These are phyloP conservation scores for Cepaea nemoralis DNA, from an alignment of 1,140 invertebrate species.

Conservation along the genomic window DNA sequence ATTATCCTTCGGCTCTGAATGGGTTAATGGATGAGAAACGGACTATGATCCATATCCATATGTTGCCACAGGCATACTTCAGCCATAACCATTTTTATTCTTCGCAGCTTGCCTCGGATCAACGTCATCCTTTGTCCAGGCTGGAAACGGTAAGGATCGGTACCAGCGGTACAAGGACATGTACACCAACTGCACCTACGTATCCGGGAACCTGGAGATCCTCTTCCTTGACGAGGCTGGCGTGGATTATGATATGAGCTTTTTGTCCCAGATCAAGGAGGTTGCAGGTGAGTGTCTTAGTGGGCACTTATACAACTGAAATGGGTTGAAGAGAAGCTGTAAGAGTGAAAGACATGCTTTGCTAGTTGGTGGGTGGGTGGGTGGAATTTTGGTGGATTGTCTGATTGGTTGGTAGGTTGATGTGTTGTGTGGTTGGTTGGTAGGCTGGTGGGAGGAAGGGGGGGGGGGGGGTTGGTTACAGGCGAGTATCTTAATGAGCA, in stretches of 20 bases:
- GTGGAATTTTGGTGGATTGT: too few species aligned
- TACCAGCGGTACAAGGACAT: constrained; percentile 90
- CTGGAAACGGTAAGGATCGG: constrained; percentile 84
- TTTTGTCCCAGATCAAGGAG: constrained; percentile 90
- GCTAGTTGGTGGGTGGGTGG: too few species aligned
- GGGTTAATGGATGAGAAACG: background rate
- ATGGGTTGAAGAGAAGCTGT: background rate
- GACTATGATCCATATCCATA: background rate
- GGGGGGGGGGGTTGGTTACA: too few species aligned
- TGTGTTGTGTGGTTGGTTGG: too few species aligned
- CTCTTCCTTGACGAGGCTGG: constrained; percentile 57
- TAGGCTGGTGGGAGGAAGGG: too few species aligned
- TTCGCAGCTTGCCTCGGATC: constrained; percentile 66
- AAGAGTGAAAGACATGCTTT: background rate
- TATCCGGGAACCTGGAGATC: constrained; percentile 97
- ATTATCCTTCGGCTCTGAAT: background rate
- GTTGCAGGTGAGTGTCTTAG: constrained; percentile 77
- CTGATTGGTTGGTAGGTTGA: too few species aligned
- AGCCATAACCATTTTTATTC: background rate
- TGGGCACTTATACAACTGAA: too few species aligned
- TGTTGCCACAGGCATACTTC: too few species aligned
- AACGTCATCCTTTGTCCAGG: constrained; percentile 48
- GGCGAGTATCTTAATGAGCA: too few species aligned
- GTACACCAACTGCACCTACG: constrained; percentile 98
- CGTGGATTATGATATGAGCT: constrained; percentile 81